A percentile compares a stretch with the other conserved stretches of the same genome.
phyloP scores from a whole-genome alignment of 2,113 vertebrate species.

The Rallus limicola region DNA sequence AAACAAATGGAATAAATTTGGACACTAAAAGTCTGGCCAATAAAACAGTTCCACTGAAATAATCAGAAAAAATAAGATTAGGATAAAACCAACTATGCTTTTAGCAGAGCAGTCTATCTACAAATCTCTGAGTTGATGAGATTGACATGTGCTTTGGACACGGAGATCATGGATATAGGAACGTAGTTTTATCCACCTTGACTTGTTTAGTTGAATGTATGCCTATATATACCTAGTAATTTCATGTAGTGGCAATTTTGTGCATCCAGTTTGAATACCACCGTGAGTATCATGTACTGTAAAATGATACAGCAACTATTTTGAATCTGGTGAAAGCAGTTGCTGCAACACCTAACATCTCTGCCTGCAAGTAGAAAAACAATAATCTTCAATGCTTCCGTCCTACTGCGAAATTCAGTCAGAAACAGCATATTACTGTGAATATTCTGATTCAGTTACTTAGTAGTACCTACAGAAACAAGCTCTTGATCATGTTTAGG shows the following conservation, averaged over 20 bases:
- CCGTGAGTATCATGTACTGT: background rate
- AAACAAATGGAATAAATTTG: background rate
- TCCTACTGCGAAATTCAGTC: background rate
- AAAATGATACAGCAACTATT: slow-evolving; percentile 73
- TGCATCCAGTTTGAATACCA: background rate
- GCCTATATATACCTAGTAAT: background rate
- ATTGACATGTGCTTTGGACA: background rate
- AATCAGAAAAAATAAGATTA: background rate
- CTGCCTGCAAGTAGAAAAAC: slow-evolving; percentile 67
- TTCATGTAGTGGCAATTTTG: background rate
- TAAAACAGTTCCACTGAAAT: background rate
- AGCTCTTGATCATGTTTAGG: background rate
- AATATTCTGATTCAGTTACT: background rate
- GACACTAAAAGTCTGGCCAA: background rate
- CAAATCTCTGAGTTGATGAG: background rate
- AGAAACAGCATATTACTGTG: background rate
- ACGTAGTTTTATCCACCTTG: background rate
- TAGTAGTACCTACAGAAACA: background rate
- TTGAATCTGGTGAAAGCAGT: slow-evolving; percentile 78
- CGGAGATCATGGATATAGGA: background rate
- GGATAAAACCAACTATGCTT: background rate
- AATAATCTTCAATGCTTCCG: background rate
- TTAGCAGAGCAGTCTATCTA: background rate
- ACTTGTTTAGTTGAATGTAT: background rate
- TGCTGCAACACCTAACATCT: slow-evolving; percentile 78